Conservation (phyloP, 2,888 invertebrate species). For the Psococerastis gibbosa region DNA sequence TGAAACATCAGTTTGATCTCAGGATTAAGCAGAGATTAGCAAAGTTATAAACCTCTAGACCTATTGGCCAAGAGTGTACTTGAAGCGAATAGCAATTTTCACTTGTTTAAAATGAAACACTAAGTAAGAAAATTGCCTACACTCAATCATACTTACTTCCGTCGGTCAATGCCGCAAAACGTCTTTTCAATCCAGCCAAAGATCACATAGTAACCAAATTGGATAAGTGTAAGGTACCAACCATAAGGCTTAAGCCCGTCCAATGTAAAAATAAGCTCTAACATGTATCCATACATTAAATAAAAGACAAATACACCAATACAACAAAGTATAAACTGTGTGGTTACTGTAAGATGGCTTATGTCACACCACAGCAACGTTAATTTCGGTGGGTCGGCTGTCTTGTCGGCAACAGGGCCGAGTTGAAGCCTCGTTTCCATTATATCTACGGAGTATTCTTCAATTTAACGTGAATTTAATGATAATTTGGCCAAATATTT, state of each 20-base stretch:
- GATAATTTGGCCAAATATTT: too few species aligned
- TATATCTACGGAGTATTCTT: too few species aligned
- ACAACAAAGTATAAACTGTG: conserved; percentile 59
- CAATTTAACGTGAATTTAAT: too few species aligned
- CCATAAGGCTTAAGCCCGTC: conserved; percentile 78
- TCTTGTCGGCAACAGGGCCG: not conserved
- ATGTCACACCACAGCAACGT: conserved; percentile 58
- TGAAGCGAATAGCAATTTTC: too few species aligned
- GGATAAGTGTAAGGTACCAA: conserved; percentile 80
- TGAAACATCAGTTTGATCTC: too few species aligned
- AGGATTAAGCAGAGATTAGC: too few species aligned
- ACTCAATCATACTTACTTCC: conserved; percentile 27
- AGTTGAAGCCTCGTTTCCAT: not conserved
- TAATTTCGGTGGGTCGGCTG: conserved; percentile 24
- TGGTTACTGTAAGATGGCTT: conserved; percentile 38
- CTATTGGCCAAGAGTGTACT: too few species aligned
- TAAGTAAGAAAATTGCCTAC: too few species aligned
- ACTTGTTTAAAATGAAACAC: too few species aligned
- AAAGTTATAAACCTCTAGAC: too few species aligned
- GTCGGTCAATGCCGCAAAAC: conserved; percentile 37
- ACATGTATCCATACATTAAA: conserved; percentile 75
- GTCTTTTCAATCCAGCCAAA: conserved; percentile 61
- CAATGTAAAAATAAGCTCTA: conserved; percentile 80
- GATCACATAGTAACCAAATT: conserved; percentile 68
- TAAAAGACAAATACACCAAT: conserved; percentile 71